These are phyloP conservation scores for Sebastes jordani DNA, from an alignment of 2,797 vertebrate genomes.

Conservation along the genomic window DNA sequence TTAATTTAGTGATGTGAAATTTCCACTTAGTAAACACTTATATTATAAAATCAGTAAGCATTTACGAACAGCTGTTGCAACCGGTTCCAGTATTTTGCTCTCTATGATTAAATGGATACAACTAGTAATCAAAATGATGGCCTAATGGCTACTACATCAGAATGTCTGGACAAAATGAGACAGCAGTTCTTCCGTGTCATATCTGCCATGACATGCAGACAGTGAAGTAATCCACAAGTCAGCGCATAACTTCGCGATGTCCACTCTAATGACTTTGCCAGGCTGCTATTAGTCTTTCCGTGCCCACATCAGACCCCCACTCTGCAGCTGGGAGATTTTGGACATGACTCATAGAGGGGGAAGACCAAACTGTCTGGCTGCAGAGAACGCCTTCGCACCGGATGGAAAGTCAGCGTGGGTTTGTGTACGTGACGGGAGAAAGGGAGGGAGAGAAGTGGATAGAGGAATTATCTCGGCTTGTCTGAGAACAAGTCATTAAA, in stretches of 20 bases:
- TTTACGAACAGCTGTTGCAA: not conserved
- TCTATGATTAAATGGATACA: not conserved
- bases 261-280: constrained; percentile 51
- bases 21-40: not conserved
- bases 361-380: constrained; percentile 56
- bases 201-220: constrained; percentile 12
- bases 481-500: constrained; percentile 24
- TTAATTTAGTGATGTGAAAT: not conserved
- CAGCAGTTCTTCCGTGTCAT: not conserved
- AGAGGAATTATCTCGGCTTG: constrained; percentile 30
- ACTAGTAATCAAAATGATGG: not conserved
- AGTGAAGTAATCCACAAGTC: constrained; percentile 23
- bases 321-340: constrained; percentile 31
- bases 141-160: not conserved
- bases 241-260: not conserved
- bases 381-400: constrained; percentile 36
- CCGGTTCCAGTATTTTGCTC: not conserved
- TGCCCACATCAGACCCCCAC: constrained; percentile 41
- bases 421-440: constrained; percentile 41
- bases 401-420: constrained; percentile 64
- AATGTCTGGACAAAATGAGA: constrained; percentile 1
- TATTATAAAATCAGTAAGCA: not conserved
- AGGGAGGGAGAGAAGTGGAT: constrained; percentile 6
- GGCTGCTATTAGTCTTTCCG: constrained; percentile 26
- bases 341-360: constrained; percentile 54